phyloP scores from a whole-genome alignment of 2,797 vertebrate species.

The Sphenopsis melanotis region DNA sequence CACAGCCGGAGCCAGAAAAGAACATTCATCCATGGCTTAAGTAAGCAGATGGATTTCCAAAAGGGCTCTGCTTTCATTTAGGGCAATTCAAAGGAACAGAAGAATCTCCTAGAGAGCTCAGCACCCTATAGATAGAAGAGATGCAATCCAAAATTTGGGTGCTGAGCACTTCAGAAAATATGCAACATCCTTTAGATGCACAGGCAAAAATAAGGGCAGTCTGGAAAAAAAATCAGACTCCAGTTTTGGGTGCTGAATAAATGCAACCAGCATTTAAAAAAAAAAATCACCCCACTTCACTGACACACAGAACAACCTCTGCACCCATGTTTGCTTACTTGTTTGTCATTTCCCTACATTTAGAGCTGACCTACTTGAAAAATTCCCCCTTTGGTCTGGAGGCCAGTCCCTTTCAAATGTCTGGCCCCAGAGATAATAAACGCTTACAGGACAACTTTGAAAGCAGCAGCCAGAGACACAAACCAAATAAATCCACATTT shows the following conservation, averaged over 20 bases:
- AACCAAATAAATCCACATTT: conserved; percentile 66
- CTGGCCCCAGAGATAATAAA: neutral
- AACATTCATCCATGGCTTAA: neutral
- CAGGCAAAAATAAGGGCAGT: neutral
- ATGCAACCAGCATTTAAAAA: neutral
- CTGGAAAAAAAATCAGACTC: neutral
- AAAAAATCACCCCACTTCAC: neutral
- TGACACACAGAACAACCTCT: neutral
- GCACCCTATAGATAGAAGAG: neutral
- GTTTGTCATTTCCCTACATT: neutral
- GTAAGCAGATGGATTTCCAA: conserved; percentile 46
- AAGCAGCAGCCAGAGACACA: conserved; percentile 24
- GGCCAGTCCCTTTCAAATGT: neutral
- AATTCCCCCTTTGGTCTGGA: neutral
- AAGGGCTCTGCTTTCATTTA: conserved; percentile 39
- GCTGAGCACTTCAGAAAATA: neutral
- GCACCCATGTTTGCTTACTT: neutral
- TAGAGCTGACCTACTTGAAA: neutral
- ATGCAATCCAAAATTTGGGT: neutral
- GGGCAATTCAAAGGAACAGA: neutral
- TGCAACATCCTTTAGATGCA: neutral
- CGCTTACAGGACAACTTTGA: neutral
- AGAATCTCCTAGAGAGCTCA: neutral
- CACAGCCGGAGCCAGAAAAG: conserved; percentile 40
- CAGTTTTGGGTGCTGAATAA: neutral